Evolutionary conservation across 2,113 vertebrate genomes (phyloP).

Genomic region (Tragelaphus buxtoni): DNA sequence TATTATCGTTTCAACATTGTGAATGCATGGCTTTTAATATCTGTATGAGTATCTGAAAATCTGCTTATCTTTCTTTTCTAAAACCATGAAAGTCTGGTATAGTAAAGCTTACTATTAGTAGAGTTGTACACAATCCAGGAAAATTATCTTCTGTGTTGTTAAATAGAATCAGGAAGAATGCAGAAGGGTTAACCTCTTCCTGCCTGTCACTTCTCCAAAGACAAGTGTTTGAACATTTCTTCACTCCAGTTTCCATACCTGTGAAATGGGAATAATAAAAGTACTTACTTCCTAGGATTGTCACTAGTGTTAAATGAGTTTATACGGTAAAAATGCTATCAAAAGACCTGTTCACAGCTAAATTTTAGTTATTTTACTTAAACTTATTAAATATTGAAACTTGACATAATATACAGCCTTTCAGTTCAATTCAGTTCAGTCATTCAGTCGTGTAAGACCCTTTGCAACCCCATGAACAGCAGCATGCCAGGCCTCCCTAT

Average conservation of each 20-base stretch:
- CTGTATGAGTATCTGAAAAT: not conserved
- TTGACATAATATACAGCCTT: not conserved
- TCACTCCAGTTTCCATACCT: not conserved
- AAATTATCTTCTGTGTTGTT: not conserved
- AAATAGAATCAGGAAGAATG: not conserved
- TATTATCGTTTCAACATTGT: not conserved
- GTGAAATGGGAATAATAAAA: not conserved
- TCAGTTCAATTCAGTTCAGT: not conserved
- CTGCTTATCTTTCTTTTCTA: not conserved
- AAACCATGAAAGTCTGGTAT: not conserved
- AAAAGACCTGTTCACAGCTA: not conserved
- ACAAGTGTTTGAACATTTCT: not conserved
- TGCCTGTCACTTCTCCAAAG: not conserved
- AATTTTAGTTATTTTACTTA: not conserved
- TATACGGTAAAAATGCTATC: not conserved
- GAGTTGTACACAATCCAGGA: not conserved
- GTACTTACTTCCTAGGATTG: not conserved
- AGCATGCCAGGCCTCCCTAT: too few relatives aligned
- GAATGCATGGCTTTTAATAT: not conserved
- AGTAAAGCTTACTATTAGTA: not conserved
- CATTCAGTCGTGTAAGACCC: fast-evolving
- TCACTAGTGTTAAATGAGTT: not conserved
- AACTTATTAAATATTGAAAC: not conserved
- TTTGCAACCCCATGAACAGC: too few relatives aligned
- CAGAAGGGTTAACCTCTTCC: not conserved